These are phyloP conservation scores for Ips nitidus DNA, from an alignment of 1,140 invertebrate genomes.

Conservation along the genomic window DNA sequence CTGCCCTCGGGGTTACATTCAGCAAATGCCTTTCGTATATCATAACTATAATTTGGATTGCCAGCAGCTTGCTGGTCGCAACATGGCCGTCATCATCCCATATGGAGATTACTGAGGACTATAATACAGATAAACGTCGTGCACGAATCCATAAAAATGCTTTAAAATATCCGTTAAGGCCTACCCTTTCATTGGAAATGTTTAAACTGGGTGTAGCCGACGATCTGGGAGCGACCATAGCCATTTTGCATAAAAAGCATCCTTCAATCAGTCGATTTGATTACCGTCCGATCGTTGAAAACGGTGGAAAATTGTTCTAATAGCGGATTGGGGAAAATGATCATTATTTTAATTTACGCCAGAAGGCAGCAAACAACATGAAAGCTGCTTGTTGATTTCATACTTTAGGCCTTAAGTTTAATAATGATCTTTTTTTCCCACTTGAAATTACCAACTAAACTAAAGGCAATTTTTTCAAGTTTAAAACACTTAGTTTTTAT, in stretches of 20 bases:
- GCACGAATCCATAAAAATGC: conserved; percentile 43
- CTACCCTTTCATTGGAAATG: conserved; percentile 43
- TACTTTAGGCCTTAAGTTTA: too few relatives aligned
- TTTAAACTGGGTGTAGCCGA: conserved; percentile 42
- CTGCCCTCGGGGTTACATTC: conserved; percentile 32
- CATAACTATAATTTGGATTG: conserved; percentile 41
- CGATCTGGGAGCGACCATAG: conserved; percentile 34
- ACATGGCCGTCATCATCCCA: conserved; percentile 43
- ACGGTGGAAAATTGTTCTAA: not conserved
- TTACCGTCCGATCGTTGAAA: conserved; percentile 20
- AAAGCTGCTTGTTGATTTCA: too few relatives aligned
- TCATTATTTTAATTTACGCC: too few relatives aligned
- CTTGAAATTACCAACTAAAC: too few relatives aligned
- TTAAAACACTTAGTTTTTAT: too few relatives aligned
- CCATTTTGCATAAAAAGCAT: conserved; percentile 28
- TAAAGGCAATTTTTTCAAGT: too few relatives aligned
- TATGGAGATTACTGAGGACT: conserved; percentile 43
- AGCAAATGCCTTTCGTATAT: conserved; percentile 33
- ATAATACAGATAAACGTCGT: conserved; percentile 43
- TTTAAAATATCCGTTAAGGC: conserved; percentile 36
- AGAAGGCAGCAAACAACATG: too few relatives aligned
- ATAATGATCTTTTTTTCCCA: too few relatives aligned
- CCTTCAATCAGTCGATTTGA: conserved; percentile 37
- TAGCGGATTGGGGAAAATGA: too few relatives aligned
- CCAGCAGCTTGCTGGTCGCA: conserved; percentile 38